Evolutionary conservation across 35 echinoderm and acorn worm species (phyloP), one percentile per base, ranked within the genome.

Genomic region (Ophioderma brevispina): DNA sequence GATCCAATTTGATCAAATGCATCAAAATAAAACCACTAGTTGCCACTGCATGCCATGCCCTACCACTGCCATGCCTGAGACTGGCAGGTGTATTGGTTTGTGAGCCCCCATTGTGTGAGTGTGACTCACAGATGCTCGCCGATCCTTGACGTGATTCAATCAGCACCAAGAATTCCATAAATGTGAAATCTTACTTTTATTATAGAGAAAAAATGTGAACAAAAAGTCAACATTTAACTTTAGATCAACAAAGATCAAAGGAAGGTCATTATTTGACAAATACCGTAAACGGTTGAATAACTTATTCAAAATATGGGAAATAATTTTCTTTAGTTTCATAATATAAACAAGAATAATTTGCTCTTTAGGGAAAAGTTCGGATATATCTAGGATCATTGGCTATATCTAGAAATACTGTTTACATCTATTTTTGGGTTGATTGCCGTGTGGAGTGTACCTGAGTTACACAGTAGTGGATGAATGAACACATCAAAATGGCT

Each of bases 121-220:
- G 41, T 46, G 41, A 46, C 41, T 46, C 41, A 46, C 5, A 46
- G 59, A 25, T 70, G 5, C 23, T 70, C 23, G 1, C 23, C 28
- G 59, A 18, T 70, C 59, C 15, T 30, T 70, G 59, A 70, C 59
- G 59, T 70, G 59, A 70, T 70, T 70, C 59, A 70, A 70, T 70
- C 59, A 70, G 3, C 59, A 70, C 59, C 59, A 70, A 70, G 59
- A 70, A 70, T 70, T 70, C 59, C 59, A 70, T 70, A 8, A 70
- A 70, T 70, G 59, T 25, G 59, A 70, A 15, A 2, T 15, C 2
- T 25, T 30, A 25, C 3, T 70, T 70, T 25, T 70, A 25, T 25
- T 25, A 13, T 25, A 25, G n/a, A 4, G n/a, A 70, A 70, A 70
- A 17, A 46, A 46, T 8, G 5, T 17, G 17, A 46, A 46, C 17